A percentile compares a stretch with the other conserved stretches of the same genome.
phyloP scores from a whole-genome alignment of 2,797 vertebrate genomes.

The Apodemus agrarius region DNA sequence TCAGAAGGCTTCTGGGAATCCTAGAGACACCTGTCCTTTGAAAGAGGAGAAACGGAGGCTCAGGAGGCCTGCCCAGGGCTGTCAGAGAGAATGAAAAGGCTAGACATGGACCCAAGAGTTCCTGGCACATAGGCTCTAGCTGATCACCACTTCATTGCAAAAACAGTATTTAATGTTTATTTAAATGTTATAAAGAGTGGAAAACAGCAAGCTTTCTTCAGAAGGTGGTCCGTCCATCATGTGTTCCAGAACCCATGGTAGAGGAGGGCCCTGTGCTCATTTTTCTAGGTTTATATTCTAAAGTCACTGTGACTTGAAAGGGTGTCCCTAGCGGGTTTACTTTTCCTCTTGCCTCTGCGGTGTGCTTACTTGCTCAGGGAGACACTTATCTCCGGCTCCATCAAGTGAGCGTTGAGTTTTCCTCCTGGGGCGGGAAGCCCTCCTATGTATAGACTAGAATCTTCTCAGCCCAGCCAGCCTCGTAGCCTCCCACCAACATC shows the following conservation, averaged over 20 bases:
- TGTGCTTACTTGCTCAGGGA: accelerated
- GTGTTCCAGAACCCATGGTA: background rate
- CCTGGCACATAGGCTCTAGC: background rate
- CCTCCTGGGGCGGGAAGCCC: background rate
- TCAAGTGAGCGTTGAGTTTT: background rate
- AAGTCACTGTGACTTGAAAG: background rate
- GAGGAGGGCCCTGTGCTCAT: background rate
- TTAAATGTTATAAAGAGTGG: accelerated
- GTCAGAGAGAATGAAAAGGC: background rate
- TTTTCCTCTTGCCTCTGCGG: background rate
- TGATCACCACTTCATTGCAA: too few species aligned
- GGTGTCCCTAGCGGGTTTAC: background rate
- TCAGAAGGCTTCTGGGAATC: background rate
- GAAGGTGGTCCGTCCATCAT: background rate
- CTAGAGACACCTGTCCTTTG: background rate
- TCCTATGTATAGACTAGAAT: too few species aligned
- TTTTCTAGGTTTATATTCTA: background rate
- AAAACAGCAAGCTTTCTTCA: background rate
- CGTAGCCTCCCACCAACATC: accelerated
- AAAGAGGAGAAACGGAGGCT: background rate
- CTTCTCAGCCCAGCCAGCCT: background rate
- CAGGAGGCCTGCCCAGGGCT: background rate
- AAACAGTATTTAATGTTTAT: too few species aligned
- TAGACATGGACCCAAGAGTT: background rate
- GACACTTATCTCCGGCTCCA: too few species aligned